Evolutionary conservation across 2,888 invertebrate genomes (phyloP).

Genomic region (Eugnorisma glareosa): DNA sequence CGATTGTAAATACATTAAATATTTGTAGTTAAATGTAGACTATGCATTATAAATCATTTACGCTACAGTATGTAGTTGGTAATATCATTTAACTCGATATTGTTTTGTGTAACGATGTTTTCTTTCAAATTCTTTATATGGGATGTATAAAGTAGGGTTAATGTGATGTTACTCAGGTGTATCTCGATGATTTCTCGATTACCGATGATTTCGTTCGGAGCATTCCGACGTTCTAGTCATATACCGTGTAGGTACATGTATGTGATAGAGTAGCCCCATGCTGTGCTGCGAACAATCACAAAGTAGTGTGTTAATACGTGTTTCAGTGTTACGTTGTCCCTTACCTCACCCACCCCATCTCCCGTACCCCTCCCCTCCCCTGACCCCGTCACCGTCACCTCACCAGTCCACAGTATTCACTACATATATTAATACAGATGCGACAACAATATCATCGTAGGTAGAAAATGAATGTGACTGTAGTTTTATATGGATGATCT

Average conservation of each 20-base stretch:
- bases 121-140: conserved; percentile 73
- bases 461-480: conserved; percentile 85
- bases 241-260: conserved; percentile 79
- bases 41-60: conserved; percentile 79
- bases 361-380: not conserved
- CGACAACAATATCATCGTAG: conserved; percentile 79
- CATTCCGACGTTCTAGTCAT: conserved; percentile 86
- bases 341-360: not conserved
- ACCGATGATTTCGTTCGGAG: conserved; percentile 76
- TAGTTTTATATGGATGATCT: conserved; percentile 82
- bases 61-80: conserved; percentile 74
- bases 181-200: conserved; percentile 63
- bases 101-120: conserved; percentile 69
- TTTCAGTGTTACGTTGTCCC: conserved; percentile 72
- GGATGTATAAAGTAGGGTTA: conserved; percentile 90
- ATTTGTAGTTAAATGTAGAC: conserved; percentile 79
- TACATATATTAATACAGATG: conserved; percentile 72
- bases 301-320: conserved; percentile 77
- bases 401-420: conserved; percentile 73
- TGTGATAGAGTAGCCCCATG: conserved; percentile 82
- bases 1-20: conserved; percentile 88
- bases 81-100: conserved; percentile 71
- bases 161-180: conserved; percentile 71
- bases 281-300: conserved; percentile 81
- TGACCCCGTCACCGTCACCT: conserved; percentile 59